phyloP scores from a whole-genome alignment of 30 jellyfish, hydroid and myxozoan genomes.

The Catostylus mosaicus region DNA sequence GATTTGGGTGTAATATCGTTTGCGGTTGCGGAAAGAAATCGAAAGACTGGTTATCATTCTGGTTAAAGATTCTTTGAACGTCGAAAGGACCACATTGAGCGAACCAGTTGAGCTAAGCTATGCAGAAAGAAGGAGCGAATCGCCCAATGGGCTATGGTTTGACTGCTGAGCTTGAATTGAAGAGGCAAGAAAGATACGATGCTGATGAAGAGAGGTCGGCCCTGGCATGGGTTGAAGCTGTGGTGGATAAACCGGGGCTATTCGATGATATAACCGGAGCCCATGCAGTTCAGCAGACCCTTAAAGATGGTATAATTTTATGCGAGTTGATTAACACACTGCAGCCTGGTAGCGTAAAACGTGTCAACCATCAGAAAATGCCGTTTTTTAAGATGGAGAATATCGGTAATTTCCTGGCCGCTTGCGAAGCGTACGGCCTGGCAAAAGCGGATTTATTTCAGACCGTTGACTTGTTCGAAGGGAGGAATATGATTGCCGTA shows the following conservation, averaged over 20 bases:
- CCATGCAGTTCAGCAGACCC: slow-evolving; percentile 51
- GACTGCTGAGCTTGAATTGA: slow-evolving; percentile 79
- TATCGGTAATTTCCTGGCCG: slow-evolving; percentile 82
- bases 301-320: slow-evolving; percentile 86
- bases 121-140: slow-evolving; percentile 80
- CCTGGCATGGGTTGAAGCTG: slow-evolving; percentile 96
- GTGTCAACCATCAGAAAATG: slow-evolving; percentile 84
- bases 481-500: slow-evolving; percentile 87
- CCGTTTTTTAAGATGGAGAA: slow-evolving; percentile 97
- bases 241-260: slow-evolving; percentile 69
- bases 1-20: neutral
- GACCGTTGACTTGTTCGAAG: slow-evolving; percentile 96
- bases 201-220: slow-evolving; percentile 82
- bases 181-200: slow-evolving; percentile 73
- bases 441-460: slow-evolving; percentile 79
- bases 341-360: slow-evolving; percentile 82
- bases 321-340: slow-evolving; percentile 72
- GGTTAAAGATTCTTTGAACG: too few relatives aligned
- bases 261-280: slow-evolving; percentile 73
- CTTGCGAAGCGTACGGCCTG: slow-evolving; percentile 78
- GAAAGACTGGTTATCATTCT: neutral
- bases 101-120: neutral
- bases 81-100: too few relatives aligned
- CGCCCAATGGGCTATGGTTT: slow-evolving; percentile 93
- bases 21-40: slow-evolving; percentile 1